These are phyloP conservation scores for Coptotermes formosanus DNA, from an alignment of 1,140 invertebrate species.

Conservation along the genomic window DNA sequence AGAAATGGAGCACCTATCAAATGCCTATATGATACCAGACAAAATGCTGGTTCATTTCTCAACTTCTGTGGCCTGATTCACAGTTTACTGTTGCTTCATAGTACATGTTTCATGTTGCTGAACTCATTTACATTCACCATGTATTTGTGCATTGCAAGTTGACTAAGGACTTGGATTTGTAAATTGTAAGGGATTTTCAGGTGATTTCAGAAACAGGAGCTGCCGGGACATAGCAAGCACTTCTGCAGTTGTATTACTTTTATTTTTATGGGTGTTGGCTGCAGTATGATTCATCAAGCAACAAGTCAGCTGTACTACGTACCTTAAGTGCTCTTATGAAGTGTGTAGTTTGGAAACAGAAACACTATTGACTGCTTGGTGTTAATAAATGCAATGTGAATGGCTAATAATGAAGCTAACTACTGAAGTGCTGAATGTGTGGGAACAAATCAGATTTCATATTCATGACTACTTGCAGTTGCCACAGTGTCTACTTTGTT, in stretches of 20 bases:
- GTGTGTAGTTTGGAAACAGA: neutral
- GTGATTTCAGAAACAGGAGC: neutral
- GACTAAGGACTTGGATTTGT: neutral
- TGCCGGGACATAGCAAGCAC: neutral
- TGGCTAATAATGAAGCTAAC: neutral
- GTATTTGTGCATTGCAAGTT: neutral
- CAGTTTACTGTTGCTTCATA: too few relatives aligned
- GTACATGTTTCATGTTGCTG: too few relatives aligned
- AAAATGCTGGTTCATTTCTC: too few relatives aligned
- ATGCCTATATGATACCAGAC: too few relatives aligned
- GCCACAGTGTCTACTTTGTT: too few relatives aligned
- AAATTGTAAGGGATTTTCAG: neutral
- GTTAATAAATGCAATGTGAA: neutral
- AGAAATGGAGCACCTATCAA: too few relatives aligned
- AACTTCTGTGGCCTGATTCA: too few relatives aligned
- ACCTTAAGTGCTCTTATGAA: constrained; percentile 11
- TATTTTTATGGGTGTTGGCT: neutral
- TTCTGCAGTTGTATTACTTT: neutral
- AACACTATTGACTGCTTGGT: neutral
- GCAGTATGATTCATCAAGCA: neutral
- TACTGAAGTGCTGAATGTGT: neutral
- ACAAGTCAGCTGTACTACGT: neutral
- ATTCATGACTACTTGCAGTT: too few relatives aligned
- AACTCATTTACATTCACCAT: too few relatives aligned
- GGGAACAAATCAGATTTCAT: too few relatives aligned